phyloP scores from a whole-genome alignment of 2,888 invertebrate genomes.

The Epirrhoe alternata region DNA sequence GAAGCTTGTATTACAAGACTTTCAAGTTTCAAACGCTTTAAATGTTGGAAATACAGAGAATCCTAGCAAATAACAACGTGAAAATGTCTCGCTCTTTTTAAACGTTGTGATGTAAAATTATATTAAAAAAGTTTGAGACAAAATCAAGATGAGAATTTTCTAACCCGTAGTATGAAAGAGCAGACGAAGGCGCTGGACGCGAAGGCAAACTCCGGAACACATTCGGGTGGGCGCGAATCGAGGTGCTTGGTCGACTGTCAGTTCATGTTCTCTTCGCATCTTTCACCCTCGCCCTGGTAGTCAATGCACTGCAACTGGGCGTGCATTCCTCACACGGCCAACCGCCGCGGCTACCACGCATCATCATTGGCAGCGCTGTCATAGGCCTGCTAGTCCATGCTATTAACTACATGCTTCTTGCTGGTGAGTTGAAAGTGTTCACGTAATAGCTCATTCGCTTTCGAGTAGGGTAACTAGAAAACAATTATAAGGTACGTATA shows the following conservation, averaged over 20 bases:
- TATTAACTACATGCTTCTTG: constrained; percentile 92
- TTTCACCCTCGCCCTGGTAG: constrained; percentile 91
- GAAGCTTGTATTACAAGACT: constrained; percentile 12
- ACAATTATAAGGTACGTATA: constrained; percentile 13
- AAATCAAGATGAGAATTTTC: background rate
- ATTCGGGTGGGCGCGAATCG: constrained; percentile 96
- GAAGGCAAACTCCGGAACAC: constrained; percentile 93
- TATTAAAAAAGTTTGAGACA: background rate
- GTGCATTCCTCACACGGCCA: constrained; percentile 86
- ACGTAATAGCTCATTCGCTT: constrained; percentile 13
- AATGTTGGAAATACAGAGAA: background rate
- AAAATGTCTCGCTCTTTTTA: too few relatives aligned
- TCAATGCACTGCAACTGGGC: constrained; percentile 93
- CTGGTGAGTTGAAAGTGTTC: constrained; percentile 80
- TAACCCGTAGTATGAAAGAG: constrained; percentile 69
- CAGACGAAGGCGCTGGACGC: constrained; percentile 79
- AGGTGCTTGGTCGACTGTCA: constrained; percentile 92
- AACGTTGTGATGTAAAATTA: too few relatives aligned
- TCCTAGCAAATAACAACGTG: background rate
- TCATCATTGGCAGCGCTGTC: constrained; percentile 90
- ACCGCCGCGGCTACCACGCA: constrained; percentile 86
- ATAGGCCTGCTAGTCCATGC: constrained; percentile 92
- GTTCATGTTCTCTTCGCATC: constrained; percentile 93
- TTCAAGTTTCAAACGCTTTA: background rate
- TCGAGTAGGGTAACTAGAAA: constrained; percentile 15